Base-by-base conservation (phyloP, 2,113 vertebrate genomes). In the Natator depressus region DNA sequence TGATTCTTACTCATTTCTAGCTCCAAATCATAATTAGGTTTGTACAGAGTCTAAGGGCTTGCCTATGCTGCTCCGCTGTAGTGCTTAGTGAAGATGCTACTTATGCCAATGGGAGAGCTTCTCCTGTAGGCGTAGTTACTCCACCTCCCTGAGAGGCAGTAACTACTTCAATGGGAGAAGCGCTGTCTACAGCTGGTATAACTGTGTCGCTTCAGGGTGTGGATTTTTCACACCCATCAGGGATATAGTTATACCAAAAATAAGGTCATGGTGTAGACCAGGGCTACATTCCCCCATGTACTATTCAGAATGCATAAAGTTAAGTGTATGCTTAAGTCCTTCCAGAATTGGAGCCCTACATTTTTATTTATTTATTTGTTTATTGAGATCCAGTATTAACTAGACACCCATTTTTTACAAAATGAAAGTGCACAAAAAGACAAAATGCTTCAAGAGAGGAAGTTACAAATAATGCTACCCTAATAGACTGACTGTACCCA, bases 21-120 rank as follows among this genome's bases (percentile, higher is more conserved):
- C 57, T 0, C 0, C 14, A n/a, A 62, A 69, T n/a, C 5, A 5
- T 1, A 0, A 29, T n/a, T 1, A 1, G 0, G 6, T n/a, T 38
- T 59, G 62, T 57, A 10, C 31, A 24, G 42, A 53, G n/a, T 31
- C 1, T 0, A 6, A 27, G 8, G 19, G 3, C 14, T 72, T 22
- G 8, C 20, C 17, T 59, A 13, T 59, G 25, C 57, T n/a, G 17
- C 35, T 38, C 8, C 5, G 5, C 57, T 59, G 5, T 6, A 29
- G 19, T 38, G 35, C 65, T 72, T 38, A 72, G 65, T n/a, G 35
- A 72, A 72, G 20, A 72, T 5, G 19, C 35, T 72, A 38, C 35
- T 9, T 72, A 17, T 35, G 17, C 65, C n/a, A 7, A 38, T 2
- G 4, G 8, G 35, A 65, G 16, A 69, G 35, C 35, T 17, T 35